Conservation (phyloP, 2,888 invertebrate genomes). For the Leptarthrus brevirostris region DNA sequence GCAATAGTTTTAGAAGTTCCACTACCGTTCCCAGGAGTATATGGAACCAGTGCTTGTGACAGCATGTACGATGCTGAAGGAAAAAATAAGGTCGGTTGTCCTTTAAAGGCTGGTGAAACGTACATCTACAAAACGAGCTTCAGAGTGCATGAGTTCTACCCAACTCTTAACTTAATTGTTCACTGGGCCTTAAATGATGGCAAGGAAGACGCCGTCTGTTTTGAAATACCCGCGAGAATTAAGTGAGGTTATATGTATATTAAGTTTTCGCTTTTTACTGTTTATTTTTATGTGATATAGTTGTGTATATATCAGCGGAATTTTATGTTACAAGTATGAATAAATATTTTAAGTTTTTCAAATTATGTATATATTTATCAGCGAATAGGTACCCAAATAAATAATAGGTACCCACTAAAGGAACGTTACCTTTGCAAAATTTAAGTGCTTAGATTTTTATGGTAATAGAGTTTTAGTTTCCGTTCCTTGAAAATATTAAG, state of each 20-base stretch:
- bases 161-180: slow-evolving; percentile 70
- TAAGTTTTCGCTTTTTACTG: not conserved
- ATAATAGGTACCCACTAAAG: too few species aligned
- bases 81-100: slow-evolving; percentile 73
- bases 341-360: too few species aligned
- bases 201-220: slow-evolving; percentile 71
- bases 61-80: slow-evolving; percentile 73
- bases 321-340: not conserved
- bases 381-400: too few species aligned
- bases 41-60: slow-evolving; percentile 76
- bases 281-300: slow-evolving; percentile 32
- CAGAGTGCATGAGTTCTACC: slow-evolving; percentile 70
- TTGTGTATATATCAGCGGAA: not conserved
- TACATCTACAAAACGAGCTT: slow-evolving; percentile 78
- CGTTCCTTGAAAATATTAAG: too few species aligned
- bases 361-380: too few species aligned
- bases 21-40: slow-evolving; percentile 82
- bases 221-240: slow-evolving; percentile 78
- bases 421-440: too few species aligned
- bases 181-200: slow-evolving; percentile 73
- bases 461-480: too few species aligned
- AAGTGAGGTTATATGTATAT: slow-evolving; percentile 55
- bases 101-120: slow-evolving; percentile 74
- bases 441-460: too few species aligned
- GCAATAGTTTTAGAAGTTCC: slow-evolving; percentile 74